These are phyloP conservation scores for Cepaea hortensis DNA, from an alignment of 2,888 invertebrate genomes.

Conservation along the genomic window DNA sequence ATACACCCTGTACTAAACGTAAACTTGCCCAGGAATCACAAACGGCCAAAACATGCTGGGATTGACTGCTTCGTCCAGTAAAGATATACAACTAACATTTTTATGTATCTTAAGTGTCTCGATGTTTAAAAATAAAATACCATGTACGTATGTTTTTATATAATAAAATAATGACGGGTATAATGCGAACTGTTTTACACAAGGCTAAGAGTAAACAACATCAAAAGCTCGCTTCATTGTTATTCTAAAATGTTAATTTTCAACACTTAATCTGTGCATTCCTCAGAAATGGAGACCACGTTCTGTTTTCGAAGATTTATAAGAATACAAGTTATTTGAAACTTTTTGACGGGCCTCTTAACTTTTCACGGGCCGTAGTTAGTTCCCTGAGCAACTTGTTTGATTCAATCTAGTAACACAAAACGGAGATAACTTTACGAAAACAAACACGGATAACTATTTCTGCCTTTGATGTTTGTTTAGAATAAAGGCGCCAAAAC, in stretches of 20 bases:
- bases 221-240: slow-evolving; percentile 2
- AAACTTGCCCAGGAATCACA: no score
- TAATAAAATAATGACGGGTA: no score
- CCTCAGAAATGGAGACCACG: not conserved
- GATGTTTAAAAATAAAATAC: no score
- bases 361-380: slow-evolving; percentile 13
- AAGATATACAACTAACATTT: no score
- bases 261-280: not conserved
- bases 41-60: no score
- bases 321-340: not conserved
- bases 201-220: not conserved
- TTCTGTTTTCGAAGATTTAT: not conserved
- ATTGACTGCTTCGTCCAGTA: no score
- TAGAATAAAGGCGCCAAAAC: slow-evolving; percentile 1
- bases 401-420: not conserved
- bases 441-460: slow-evolving; percentile 29
- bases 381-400: not conserved
- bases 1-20: no score
- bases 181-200: not conserved
- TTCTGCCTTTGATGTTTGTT: slow-evolving; percentile 29
- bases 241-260: not conserved
- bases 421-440: not conserved
- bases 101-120: no score
- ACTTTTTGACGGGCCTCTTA: slow-evolving; percentile 10
- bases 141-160: no score